Conservation (phyloP, 2,113 vertebrate genomes). For the Petromus typicus region DNA sequence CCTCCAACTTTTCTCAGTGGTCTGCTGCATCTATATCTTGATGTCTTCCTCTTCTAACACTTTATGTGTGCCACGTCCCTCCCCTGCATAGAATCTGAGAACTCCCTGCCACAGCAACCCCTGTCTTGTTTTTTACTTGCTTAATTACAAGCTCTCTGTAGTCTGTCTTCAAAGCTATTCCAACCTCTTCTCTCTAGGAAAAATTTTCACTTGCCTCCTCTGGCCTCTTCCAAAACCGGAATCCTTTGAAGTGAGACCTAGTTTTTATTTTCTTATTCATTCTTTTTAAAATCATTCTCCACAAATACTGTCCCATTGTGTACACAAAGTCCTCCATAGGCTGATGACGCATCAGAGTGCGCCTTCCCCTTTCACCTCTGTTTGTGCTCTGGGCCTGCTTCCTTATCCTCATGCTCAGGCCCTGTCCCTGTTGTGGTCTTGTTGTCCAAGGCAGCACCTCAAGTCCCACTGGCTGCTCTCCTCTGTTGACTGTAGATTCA, state of each 20-base stretch:
- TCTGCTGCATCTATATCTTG: neutral
- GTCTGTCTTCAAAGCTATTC: slow-evolving; percentile 22
- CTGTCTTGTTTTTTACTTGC: neutral
- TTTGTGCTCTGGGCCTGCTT: neutral
- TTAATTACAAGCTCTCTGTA: slow-evolving; percentile 14
- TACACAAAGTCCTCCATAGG: neutral
- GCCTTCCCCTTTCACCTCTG: neutral
- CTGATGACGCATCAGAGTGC: neutral
- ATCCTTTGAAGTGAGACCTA: neutral
- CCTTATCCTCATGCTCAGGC: neutral
- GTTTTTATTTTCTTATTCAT: slow-evolving; percentile 23
- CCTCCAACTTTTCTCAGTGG: neutral
- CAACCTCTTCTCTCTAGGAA: neutral
- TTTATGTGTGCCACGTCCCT: neutral
- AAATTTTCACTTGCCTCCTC: neutral
- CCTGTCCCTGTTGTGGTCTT: neutral
- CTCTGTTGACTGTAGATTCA: neutral
- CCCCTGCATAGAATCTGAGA: neutral
- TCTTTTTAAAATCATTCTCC: neutral
- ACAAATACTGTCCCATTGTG: neutral
- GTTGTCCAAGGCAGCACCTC: neutral
- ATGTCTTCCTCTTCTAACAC: neutral
- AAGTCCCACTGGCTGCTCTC: neutral
- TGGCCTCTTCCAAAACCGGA: slow-evolving; percentile 6
- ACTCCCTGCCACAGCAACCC: neutral